Evolutionary conservation across 92 coral and sea anemone species (phyloP).

Genomic region (Zoanthus solanderi): DNA sequence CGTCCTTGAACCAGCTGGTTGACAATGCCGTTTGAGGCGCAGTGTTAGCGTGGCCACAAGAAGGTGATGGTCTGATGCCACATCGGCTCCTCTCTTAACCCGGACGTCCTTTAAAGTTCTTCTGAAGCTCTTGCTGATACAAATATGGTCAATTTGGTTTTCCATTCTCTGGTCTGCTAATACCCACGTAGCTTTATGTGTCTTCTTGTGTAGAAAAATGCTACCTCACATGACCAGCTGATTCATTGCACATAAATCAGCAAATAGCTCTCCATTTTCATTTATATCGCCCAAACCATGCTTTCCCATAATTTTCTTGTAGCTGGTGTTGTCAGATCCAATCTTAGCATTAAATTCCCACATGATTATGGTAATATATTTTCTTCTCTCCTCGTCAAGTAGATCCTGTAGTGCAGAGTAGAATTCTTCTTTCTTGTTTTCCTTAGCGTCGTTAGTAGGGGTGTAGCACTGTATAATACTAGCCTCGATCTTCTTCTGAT

Average conservation of each 20-base stretch:
- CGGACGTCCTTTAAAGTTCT: too few species aligned
- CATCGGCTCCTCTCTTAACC: too few species aligned
- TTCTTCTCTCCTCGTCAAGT: neutral
- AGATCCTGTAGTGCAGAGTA: neutral
- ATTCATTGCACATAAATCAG: neutral
- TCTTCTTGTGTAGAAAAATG: neutral
- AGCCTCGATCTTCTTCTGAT: neutral
- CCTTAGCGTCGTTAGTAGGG: neutral
- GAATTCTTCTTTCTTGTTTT: neutral
- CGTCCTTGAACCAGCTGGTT: too few species aligned
- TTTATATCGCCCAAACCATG: too few species aligned
- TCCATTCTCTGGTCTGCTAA: neutral
- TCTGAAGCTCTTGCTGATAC: too few species aligned
- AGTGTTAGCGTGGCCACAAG: too few species aligned
- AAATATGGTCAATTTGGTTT: neutral
- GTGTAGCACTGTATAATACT: constrained; percentile 1
- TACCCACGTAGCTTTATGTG: neutral
- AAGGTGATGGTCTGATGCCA: too few species aligned
- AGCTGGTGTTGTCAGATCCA: too few species aligned
- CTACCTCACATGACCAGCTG: neutral
- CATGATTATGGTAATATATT: neutral
- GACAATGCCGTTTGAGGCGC: too few species aligned
- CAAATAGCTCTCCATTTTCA: too few species aligned
- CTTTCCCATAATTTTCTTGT: too few species aligned
- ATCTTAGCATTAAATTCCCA: too few species aligned